Evolutionary conservation across 1,140 invertebrate species (phyloP).

Genomic region (Zaprionus africanus): DNA sequence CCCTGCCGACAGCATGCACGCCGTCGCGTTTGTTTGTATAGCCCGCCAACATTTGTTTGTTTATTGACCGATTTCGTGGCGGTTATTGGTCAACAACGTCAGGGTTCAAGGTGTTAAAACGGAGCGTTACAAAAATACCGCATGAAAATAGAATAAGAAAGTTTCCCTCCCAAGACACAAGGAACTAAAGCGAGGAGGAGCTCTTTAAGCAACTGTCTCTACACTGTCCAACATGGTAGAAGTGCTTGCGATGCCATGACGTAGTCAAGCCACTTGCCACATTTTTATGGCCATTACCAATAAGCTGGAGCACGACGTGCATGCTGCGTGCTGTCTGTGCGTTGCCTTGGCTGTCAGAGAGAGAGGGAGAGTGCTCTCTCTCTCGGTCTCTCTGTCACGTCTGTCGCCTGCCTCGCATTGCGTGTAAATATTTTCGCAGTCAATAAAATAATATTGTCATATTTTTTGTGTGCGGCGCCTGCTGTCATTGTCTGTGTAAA

Average conservation of each 20-base stretch:
- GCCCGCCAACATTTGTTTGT: slow-evolving; percentile 79
- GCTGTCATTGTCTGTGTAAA: slow-evolving; percentile 61
- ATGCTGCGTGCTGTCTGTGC: slow-evolving; percentile 8
- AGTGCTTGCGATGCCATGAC: not conserved
- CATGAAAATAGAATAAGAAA: slow-evolving; percentile 12
- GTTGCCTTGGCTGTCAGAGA: not conserved
- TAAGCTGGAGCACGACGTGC: slow-evolving; percentile 50
- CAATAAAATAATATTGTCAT: slow-evolving; percentile 83
- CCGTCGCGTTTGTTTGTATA: slow-evolving; percentile 56
- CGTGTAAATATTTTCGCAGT: slow-evolving; percentile 82
- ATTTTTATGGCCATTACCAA: slow-evolving; percentile 72
- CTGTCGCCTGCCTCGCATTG: slow-evolving; percentile 48
- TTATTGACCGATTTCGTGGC: slow-evolving; percentile 82
- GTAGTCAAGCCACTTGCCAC: slow-evolving; percentile 45
- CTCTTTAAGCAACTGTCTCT: no score
- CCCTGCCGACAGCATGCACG: no score
- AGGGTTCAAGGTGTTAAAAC: slow-evolving; percentile 46
- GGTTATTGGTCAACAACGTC: slow-evolving; percentile 60
- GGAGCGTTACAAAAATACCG: slow-evolving; percentile 25
- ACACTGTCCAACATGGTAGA: not conserved
- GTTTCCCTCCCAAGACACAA: not conserved
- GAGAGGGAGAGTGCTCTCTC: not conserved
- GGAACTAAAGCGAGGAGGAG: no score
- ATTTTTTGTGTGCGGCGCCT: slow-evolving; percentile 55
- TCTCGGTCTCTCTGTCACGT: slow-evolving; percentile 29